These are phyloP conservation scores for Peromyscus polionotus DNA, from an alignment of 2,113 vertebrate genomes.

Conservation along the genomic window DNA sequence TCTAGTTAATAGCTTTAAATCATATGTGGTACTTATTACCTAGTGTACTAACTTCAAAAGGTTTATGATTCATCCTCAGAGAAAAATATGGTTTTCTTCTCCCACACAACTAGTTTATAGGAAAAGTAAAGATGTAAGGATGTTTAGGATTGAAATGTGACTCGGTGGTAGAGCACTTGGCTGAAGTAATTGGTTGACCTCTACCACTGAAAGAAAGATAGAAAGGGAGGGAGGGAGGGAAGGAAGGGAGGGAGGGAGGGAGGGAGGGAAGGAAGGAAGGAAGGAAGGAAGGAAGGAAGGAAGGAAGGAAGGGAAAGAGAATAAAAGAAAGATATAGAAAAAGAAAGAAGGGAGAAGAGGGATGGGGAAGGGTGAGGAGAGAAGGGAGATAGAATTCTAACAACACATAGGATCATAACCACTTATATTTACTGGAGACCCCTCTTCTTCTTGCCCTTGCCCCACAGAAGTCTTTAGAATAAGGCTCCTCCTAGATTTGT, in stretches of 20 bases:
- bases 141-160: neutral
- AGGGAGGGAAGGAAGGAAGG: no score
- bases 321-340: neutral
- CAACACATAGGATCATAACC: neutral
- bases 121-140: neutral
- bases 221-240: no score
- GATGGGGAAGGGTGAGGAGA: neutral
- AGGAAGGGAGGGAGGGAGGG: no score
- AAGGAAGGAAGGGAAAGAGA: no score
- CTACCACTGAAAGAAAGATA: no score
- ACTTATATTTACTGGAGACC: neutral
- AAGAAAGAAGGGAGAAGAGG: neutral
- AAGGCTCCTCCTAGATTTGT: neutral
- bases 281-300: neutral
- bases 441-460: rapidly evolving
- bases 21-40: neutral
- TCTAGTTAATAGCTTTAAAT: slow-evolving; percentile 31
- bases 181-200: neutral
- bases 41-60: slow-evolving; percentile 38
- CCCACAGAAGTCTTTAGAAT: neutral
- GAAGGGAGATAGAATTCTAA: neutral
- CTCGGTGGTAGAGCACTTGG: neutral
- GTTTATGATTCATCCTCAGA: slow-evolving; percentile 23
- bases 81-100: slow-evolving; percentile 1
- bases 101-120: neutral